These are phyloP conservation scores for Noctua comes DNA, from an alignment of 2,888 invertebrate species.

Conservation along the genomic window DNA sequence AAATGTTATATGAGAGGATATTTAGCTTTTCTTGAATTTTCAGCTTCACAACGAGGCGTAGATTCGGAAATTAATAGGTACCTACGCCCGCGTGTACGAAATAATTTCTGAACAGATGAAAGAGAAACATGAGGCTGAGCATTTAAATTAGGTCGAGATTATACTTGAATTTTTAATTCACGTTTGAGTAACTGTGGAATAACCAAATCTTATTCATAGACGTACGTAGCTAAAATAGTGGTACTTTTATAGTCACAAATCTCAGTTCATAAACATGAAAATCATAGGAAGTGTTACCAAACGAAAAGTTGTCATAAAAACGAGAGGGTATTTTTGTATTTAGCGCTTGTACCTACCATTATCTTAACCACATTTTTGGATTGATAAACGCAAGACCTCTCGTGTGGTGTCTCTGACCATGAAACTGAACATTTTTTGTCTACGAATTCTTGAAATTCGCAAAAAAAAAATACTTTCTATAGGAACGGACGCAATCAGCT, in stretches of 20 bases:
- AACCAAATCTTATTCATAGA: neutral
- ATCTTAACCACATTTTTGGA: neutral
- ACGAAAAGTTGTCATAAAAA: neutral
- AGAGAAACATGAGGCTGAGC: constrained; percentile 1
- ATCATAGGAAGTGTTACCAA: neutral
- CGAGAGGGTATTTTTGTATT: neutral
- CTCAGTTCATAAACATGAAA: neutral
- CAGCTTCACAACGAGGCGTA: neutral
- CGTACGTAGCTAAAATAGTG: neutral
- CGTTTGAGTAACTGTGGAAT: too few relatives aligned
- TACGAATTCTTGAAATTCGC: too few relatives aligned
- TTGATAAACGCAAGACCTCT: too few relatives aligned
- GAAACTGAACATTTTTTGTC: too few relatives aligned
- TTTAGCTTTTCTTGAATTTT: neutral
- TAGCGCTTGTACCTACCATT: neutral
- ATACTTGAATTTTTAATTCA: constrained; percentile 11
- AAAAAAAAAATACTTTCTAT: too few relatives aligned
- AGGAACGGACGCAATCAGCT: too few relatives aligned
- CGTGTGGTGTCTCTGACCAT: too few relatives aligned
- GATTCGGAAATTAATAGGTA: neutral
- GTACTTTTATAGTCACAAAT: neutral
- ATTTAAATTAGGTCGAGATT: constrained; percentile 13
- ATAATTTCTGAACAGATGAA: constrained; percentile 24
- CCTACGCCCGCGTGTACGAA: neutral
- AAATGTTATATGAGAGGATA: neutral